Conservation (phyloP, 2,888 invertebrate species). For the Euplexia lucipara region DNA sequence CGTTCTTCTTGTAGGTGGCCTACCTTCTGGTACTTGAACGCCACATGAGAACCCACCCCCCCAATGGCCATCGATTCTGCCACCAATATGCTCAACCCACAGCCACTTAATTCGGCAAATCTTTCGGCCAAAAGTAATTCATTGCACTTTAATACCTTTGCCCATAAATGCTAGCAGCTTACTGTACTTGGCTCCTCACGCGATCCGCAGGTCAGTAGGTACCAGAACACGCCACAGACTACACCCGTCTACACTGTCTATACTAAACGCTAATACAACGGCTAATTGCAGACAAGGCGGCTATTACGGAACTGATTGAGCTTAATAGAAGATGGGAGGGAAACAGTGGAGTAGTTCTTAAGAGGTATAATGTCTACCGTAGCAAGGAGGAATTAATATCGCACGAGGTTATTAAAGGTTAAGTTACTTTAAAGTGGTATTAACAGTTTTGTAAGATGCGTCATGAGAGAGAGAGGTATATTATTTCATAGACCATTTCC, state of each 20-base stretch:
- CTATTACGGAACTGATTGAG: constrained; percentile 19
- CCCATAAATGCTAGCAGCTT: background rate
- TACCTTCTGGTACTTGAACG: too few species aligned
- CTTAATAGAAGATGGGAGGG: background rate
- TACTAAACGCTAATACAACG: constrained; percentile 15
- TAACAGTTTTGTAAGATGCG: too few species aligned
- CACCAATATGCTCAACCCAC: too few species aligned
- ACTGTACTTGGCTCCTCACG: constrained; percentile 62
- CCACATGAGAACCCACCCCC: too few species aligned
- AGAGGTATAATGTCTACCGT: too few species aligned
- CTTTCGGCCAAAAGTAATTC: background rate
- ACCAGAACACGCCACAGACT: constrained; percentile 29
- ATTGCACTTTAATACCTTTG: constrained; percentile 1
- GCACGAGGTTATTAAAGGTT: background rate
- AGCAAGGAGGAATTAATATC: background rate
- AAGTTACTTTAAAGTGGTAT: too few species aligned
- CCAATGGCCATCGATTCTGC: too few species aligned
- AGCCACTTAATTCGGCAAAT: too few species aligned
- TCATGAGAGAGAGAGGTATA: too few species aligned
- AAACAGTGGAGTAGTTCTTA: background rate
- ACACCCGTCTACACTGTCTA: background rate
- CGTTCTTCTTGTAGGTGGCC: too few species aligned
- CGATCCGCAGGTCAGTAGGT: constrained; percentile 53
- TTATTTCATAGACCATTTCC: too few species aligned
- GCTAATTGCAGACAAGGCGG: constrained; percentile 40